Evolutionary conservation across 2,888 invertebrate species (phyloP).

Genomic region (Microplitis manilae): DNA sequence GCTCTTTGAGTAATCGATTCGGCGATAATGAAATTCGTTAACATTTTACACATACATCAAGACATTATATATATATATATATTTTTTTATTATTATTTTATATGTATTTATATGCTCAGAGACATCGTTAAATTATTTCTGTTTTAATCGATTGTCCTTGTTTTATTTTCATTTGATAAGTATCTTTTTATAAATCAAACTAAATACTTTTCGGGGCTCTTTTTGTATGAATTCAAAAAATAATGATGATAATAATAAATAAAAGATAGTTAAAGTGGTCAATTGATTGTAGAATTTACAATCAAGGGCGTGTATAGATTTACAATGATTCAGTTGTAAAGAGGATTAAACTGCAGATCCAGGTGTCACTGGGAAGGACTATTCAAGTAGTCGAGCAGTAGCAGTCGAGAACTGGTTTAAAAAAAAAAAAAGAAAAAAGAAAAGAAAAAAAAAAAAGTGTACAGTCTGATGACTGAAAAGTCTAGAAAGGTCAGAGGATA

Average conservation of each 20-base stretch:
- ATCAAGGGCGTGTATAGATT: too few species aligned
- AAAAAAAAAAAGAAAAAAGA: conserved; percentile 6
- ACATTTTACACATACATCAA: conserved; percentile 18
- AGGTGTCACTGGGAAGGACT: background rate
- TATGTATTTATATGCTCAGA: background rate
- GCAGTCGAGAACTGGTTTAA: background rate
- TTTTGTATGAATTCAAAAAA: too few species aligned
- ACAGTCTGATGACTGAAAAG: conserved; percentile 12
- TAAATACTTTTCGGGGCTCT: too few species aligned
- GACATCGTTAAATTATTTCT: background rate
- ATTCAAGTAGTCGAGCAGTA: background rate
- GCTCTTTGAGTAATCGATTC: background rate
- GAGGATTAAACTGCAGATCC: too few species aligned
- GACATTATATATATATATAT: background rate
- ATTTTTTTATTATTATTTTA: conserved; percentile 9
- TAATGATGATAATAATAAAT: too few species aligned
- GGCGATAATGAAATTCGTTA: background rate
- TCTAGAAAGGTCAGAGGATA: conserved; percentile 51
- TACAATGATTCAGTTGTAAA: too few species aligned
- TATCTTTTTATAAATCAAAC: background rate
- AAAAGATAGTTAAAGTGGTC: too few species aligned
- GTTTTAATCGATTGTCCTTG: background rate
- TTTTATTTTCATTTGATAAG: background rate
- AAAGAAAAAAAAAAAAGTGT: conserved; percentile 19
- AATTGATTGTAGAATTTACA: too few species aligned